These are phyloP conservation scores for Agrochola lychnidis DNA, from an alignment of 2,888 invertebrate genomes.

Conservation along the genomic window DNA sequence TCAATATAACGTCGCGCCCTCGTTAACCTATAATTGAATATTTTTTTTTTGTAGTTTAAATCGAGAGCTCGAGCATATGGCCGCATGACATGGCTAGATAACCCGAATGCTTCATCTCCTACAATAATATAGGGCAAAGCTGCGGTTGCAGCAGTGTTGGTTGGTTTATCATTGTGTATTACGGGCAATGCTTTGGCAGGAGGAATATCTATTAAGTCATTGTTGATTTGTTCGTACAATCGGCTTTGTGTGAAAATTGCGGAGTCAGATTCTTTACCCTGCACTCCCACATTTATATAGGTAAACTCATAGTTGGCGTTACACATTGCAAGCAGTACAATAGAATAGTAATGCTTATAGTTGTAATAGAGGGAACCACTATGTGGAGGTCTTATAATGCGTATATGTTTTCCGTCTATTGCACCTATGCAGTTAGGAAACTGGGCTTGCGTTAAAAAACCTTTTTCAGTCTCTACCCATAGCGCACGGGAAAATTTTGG, in stretches of 20 bases:
- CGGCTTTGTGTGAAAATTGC: slow-evolving; percentile 60
- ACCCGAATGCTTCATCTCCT: not conserved
- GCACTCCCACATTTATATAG: slow-evolving; percentile 56
- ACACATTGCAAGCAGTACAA: slow-evolving; percentile 59
- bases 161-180: too few species aligned
- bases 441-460: slow-evolving; percentile 55
- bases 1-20: slow-evolving; percentile 59
- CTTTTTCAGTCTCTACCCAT: slow-evolving; percentile 57
- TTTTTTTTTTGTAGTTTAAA: too few species aligned
- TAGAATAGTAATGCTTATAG: slow-evolving; percentile 59
- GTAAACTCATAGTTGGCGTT: slow-evolving; percentile 60
- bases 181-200: too few species aligned
- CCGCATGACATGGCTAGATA: too few species aligned
- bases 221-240: slow-evolving; percentile 47
- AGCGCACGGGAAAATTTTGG: slow-evolving; percentile 58
- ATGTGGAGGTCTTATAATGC: slow-evolving; percentile 46
- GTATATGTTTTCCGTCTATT: slow-evolving; percentile 55
- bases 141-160: slow-evolving; percentile 10
- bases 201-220: slow-evolving; percentile 51
- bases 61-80: too few species aligned
- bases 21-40: not conserved
- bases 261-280: slow-evolving; percentile 59
- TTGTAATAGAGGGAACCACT: slow-evolving; percentile 61
- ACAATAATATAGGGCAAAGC: slow-evolving; percentile 43
- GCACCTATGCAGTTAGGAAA: slow-evolving; percentile 58